phyloP scores from a whole-genome alignment of 2,113 vertebrate genomes.

The Muntiacus reevesi region DNA sequence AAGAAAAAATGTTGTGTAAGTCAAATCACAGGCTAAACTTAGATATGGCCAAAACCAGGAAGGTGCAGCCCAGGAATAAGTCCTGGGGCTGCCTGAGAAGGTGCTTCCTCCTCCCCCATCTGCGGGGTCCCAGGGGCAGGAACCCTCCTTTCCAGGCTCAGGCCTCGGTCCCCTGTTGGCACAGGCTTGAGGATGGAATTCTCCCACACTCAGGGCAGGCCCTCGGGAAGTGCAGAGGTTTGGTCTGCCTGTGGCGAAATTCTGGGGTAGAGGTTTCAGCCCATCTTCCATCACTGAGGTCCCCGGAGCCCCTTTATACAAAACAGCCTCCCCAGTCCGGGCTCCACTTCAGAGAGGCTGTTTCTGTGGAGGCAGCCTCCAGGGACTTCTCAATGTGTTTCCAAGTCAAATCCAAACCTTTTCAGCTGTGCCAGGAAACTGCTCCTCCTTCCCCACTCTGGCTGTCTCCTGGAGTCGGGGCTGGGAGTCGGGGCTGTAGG shows the following conservation, averaged over 20 bases:
- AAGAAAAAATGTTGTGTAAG: background rate
- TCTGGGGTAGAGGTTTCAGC: background rate
- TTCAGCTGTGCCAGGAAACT: constrained; percentile 64
- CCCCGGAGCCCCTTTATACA: constrained; percentile 47
- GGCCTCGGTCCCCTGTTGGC: background rate
- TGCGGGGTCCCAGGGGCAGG: background rate
- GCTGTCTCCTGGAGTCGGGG: background rate
- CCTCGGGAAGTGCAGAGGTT: background rate
- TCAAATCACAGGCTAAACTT: background rate
- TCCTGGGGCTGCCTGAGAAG: background rate
- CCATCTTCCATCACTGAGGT: background rate
- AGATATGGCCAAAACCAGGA: background rate
- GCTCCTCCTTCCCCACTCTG: background rate
- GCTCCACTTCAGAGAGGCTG: constrained; percentile 58
- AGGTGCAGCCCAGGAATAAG: background rate
- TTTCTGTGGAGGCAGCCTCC: constrained; percentile 59
- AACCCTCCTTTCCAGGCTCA: background rate
- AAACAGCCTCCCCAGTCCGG: constrained; percentile 55
- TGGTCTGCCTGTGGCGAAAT: background rate
- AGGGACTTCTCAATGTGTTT: constrained; percentile 63
- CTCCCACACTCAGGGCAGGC: background rate
- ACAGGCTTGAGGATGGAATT: background rate
- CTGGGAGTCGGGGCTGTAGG: background rate
- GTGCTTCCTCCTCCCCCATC: background rate
- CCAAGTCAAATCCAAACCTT: constrained; percentile 63